Conservation (phyloP, 2,888 invertebrate genomes). For the Aphidius colemani region DNA sequence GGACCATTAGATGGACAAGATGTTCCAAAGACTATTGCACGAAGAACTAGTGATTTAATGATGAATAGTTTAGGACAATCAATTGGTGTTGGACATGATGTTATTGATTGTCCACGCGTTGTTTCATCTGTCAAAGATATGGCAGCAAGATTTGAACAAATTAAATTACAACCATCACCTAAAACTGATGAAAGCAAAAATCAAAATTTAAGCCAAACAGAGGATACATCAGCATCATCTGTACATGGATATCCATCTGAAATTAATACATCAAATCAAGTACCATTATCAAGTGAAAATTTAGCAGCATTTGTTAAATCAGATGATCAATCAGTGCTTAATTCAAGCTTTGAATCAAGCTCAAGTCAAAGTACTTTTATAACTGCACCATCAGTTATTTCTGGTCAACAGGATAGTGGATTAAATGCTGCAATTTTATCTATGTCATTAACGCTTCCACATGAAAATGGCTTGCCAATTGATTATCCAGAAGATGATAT, state of each 20-base stretch:
- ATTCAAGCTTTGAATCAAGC: conserved; percentile 42
- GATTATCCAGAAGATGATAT: conserved; percentile 57
- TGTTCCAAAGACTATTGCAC: conserved; percentile 50
- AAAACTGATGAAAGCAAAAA: conserved; percentile 48
- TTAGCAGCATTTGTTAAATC: conserved; percentile 29
- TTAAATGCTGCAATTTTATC: conserved; percentile 53
- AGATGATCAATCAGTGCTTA: conserved; percentile 34
- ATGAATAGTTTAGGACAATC: conserved; percentile 45
- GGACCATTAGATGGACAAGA: conserved; percentile 53
- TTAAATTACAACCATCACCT: conserved; percentile 48
- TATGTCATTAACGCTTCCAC: conserved; percentile 59
- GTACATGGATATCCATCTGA: conserved; percentile 9
- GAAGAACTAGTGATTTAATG: conserved; percentile 54
- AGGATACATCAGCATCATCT: conserved; percentile 29
- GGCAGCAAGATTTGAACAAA: conserved; percentile 80
- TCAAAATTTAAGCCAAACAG: conserved; percentile 32
- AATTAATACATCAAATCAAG: conserved; percentile 19
- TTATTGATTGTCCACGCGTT: conserved; percentile 48
- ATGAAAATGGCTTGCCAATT: conserved; percentile 62
- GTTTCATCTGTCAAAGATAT: conserved; percentile 72
- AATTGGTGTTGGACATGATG: conserved; percentile 47
- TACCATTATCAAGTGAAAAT: conserved; percentile 28
- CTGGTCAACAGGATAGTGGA: conserved; percentile 40
- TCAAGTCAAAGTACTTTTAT: conserved; percentile 44
- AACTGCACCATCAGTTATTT: conserved; percentile 24